A percentile compares a stretch with the other conserved stretches of the same genome.
phyloP scores from a whole-genome alignment of 1,140 invertebrate species.

The Macrotrachela quadricornifera region DNA sequence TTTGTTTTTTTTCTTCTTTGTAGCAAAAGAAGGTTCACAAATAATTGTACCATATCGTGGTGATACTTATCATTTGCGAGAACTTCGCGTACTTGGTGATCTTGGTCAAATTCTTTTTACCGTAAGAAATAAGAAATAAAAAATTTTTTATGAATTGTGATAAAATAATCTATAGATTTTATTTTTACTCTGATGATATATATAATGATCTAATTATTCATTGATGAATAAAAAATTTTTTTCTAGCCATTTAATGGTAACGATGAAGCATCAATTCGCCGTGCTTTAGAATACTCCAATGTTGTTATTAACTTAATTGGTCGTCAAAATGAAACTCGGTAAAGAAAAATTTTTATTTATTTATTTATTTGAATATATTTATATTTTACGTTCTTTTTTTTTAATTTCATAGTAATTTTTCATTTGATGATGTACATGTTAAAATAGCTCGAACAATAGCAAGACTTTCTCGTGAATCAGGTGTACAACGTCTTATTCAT shows the following conservation, averaged over 20 bases:
- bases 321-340: constrained; percentile 64
- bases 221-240: constrained; percentile 14
- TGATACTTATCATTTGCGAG: constrained; percentile 51
- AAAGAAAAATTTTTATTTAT: constrained; percentile 9
- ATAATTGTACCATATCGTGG: constrained; percentile 73
- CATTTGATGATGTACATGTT: constrained; percentile 22
- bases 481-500: constrained; percentile 34
- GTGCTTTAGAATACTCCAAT: constrained; percentile 77
- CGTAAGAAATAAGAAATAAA: constrained; percentile 16
- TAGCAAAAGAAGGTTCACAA: constrained; percentile 35
- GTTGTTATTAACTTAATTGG: constrained; percentile 89
- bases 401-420: constrained; percentile 19
- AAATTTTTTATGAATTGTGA: too few species aligned
- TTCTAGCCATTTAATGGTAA: constrained; percentile 52
- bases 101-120: constrained; percentile 73
- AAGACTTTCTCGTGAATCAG: constrained; percentile 25
- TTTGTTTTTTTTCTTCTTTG: neutral
- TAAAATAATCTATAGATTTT: too few species aligned
- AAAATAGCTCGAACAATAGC: constrained; percentile 28
- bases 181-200: too few species aligned
- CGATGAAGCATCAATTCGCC: constrained; percentile 67
- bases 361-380: neutral
- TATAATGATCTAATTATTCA: too few species aligned
- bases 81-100: constrained; percentile 65
- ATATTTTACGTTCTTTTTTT: neutral